Evolutionary conservation across 2,888 invertebrate genomes (phyloP), one percentile per base, ranked within the genome.

Genomic region (Hydraecia micacea): DNA sequence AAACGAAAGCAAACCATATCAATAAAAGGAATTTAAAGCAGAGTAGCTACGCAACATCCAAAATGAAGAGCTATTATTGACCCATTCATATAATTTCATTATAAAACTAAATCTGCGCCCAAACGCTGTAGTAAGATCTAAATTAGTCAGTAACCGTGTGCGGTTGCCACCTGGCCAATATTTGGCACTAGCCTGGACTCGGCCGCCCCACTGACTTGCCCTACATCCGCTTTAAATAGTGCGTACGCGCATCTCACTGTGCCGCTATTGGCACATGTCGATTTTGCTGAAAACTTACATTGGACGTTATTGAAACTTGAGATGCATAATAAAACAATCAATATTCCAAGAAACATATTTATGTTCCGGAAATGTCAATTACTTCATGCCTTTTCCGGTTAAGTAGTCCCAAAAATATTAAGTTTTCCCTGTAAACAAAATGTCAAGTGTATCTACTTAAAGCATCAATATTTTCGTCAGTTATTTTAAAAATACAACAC

Each of bases 151-250:
- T 79, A 71, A 81, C 76, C 65, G 88, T 75, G 78, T 84, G 80
- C 79, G 84, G 86, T 91, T 91, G 91, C 93, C 93, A 93, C 92
- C 93, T 93, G 93, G 91, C 87, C 87, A 85, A 84, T 88, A 84
- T 90, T 91, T 92, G 92, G 92, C 92, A 90, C 86, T 88, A 87
- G 83, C 75, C 80, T 86, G 89, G 87, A 87, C 87, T 84, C 88
- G 86, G 86, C 86, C 91, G 94, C 80, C 94, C 93, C 91, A 95
- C 92, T 95, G 94, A 94, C 94, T 94, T 92, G 94, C 88, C 93
- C 94, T 92, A 94, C 86, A 92, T 92, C 91, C 87, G 89, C 88
- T 91, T 91, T 91, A 93, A 94, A 94, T 94, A 94, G 93, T 93
- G 93, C 91, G 91, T 88, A 85, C 88, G 91, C 92, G 92, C 90